A percentile compares a stretch with the other conserved stretches of the same genome.
Evolutionary conservation across 2,888 invertebrate genomes (phyloP).

Genomic region (Gortyna flavago): DNA sequence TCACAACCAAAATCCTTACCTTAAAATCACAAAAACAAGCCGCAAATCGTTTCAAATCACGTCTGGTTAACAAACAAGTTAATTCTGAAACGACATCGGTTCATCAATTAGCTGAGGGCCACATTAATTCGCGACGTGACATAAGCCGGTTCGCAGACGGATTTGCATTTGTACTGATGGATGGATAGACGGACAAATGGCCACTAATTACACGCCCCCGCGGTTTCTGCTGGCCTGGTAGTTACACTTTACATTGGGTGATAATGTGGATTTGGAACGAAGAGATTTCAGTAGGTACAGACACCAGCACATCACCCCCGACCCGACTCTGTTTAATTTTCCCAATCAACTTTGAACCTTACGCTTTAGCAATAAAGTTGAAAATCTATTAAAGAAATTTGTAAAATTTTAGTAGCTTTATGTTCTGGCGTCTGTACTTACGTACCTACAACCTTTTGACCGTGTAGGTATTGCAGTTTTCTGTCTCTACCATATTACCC

Average conservation of each 20-base stretch:
- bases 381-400: too few species aligned
- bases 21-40: constrained; percentile 6
- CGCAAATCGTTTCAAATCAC: constrained; percentile 26
- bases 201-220: constrained; percentile 52
- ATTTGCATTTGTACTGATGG: constrained; percentile 61
- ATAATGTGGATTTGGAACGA: background rate
- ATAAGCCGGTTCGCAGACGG: constrained; percentile 39
- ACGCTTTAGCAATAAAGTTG: too few species aligned
- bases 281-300: background rate
- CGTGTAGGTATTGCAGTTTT: too few species aligned
- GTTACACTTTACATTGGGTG: constrained; percentile 13
- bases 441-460: too few species aligned
- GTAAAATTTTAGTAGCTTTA: too few species aligned
- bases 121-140: constrained; percentile 60
- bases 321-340: too few species aligned
- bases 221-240: constrained; percentile 44
- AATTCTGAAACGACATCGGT: constrained; percentile 41
- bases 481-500: too few species aligned
- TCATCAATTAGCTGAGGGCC: constrained; percentile 52
- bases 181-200: constrained; percentile 48
- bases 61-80: constrained; percentile 43
- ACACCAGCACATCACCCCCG: too few species aligned
- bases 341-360: too few species aligned
- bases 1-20: background rate
- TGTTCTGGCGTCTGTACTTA: too few species aligned